phyloP scores from a whole-genome alignment of 2,888 invertebrate genomes.

The Abrostola triplasia region DNA sequence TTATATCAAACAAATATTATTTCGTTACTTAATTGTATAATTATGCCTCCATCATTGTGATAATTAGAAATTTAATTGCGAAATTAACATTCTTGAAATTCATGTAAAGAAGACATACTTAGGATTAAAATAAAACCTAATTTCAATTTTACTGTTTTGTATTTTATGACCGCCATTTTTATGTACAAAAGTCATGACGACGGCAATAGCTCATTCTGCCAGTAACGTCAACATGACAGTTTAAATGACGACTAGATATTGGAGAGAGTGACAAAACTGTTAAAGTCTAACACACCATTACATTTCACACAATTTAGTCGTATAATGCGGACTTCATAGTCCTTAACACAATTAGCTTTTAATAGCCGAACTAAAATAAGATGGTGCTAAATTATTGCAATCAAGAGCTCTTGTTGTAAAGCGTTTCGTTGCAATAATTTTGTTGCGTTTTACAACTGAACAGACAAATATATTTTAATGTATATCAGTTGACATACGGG shows the following conservation, averaged over 20 bases:
- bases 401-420: constrained; percentile 67
- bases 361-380: constrained; percentile 79
- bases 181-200: not conserved
- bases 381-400: constrained; percentile 76
- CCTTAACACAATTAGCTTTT: constrained; percentile 80
- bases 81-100: constrained; percentile 50
- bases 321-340: constrained; percentile 62
- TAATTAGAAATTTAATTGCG: constrained; percentile 48
- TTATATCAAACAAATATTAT: constrained; percentile 42
- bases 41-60: constrained; percentile 39
- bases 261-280: constrained; percentile 22
- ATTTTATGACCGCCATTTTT: not conserved
- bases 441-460: constrained; percentile 55
- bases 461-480: constrained; percentile 57
- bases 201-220: constrained; percentile 1
- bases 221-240: constrained; percentile 11
- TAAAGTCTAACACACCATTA: constrained; percentile 25
- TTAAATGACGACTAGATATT: not conserved
- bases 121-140: not conserved
- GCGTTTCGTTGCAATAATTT: constrained; percentile 60
- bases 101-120: constrained; percentile 20
- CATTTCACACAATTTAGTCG: constrained; percentile 38
- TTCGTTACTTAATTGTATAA: constrained; percentile 45
- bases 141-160: not conserved
- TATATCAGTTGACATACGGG: constrained; percentile 53